Percentiles rank a stretch among this genome's conserved stretches.
Evolutionary conservation across 2,113 vertebrate genomes (phyloP).

Genomic region (Synchiropus splendidus): DNA sequence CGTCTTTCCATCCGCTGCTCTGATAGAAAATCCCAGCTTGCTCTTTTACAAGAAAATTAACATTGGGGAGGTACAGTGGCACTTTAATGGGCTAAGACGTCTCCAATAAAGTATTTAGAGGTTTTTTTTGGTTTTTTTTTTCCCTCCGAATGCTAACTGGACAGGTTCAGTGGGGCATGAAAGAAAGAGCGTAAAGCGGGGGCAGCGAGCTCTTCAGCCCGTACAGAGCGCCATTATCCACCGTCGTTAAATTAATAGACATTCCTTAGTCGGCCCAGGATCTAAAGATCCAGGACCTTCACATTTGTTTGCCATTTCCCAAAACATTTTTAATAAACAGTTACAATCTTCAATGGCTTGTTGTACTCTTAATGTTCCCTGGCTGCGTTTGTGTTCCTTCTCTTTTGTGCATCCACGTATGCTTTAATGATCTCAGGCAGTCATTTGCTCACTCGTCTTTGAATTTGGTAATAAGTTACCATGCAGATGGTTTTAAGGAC

Average conservation of each 20-base stretch:
- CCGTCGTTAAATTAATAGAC: conserved; percentile 68
- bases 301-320: conserved; percentile 64
- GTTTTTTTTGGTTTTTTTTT: conserved; percentile 33
- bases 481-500: conserved; percentile 48
- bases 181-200: conserved; percentile 55
- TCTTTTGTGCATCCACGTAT: conserved; percentile 16
- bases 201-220: conserved; percentile 47
- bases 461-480: conserved; percentile 55
- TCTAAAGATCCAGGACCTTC: conserved; percentile 49
- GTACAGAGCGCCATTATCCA: conserved; percentile 59
- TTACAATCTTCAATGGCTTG: conserved; percentile 63
- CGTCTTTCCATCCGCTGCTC: conserved; percentile 54
- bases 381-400: conserved; percentile 38
- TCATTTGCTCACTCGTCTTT: conserved; percentile 52
- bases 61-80: conserved; percentile 55
- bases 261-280: conserved; percentile 53
- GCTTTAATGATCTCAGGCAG: conserved; percentile 59
- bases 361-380: conserved; percentile 59
- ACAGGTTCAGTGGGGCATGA: conserved; percentile 67
- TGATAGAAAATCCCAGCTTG: conserved; percentile 55
- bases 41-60: conserved; percentile 67
- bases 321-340: conserved; percentile 69
- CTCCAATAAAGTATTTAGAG: conserved; percentile 70
- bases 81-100: conserved; percentile 67
- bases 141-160: conserved; percentile 50